These are phyloP conservation scores for Siniperca undulata DNA, from an alignment of 2,797 vertebrate genomes.

Conservation along the genomic window DNA sequence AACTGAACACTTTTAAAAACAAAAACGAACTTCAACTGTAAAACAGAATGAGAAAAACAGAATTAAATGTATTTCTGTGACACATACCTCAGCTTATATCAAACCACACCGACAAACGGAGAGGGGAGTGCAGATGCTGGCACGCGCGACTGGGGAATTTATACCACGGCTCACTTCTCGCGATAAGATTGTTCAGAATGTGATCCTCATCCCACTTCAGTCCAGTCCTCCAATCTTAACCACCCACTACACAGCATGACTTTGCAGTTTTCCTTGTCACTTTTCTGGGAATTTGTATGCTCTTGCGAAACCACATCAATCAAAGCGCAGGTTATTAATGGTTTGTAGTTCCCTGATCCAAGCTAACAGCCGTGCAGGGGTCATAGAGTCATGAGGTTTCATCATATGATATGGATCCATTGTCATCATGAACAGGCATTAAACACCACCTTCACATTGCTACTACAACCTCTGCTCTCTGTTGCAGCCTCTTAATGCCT, in stretches of 20 bases:
- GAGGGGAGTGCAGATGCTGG: background rate
- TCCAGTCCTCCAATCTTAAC: background rate
- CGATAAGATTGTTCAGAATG: constrained; percentile 59
- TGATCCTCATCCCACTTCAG: constrained; percentile 21
- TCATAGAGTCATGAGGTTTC: constrained; percentile 42
- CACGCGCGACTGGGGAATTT: constrained; percentile 1
- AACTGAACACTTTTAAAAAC: background rate
- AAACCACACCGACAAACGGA: background rate
- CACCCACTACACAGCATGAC: constrained; percentile 78
- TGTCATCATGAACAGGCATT: constrained; percentile 30
- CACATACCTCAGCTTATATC: constrained; percentile 53
- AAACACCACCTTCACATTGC: background rate
- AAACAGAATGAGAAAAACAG: accelerated
- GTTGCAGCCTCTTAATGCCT: background rate
- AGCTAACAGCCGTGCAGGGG: background rate
- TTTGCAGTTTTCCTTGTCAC: constrained; percentile 76
- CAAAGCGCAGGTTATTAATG: background rate
- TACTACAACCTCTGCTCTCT: background rate
- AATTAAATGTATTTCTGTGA: background rate
- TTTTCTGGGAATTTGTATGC: background rate
- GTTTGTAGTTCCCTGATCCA: constrained; percentile 1
- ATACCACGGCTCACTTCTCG: constrained; percentile 77
- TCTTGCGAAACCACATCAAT: constrained; percentile 21
- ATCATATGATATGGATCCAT: constrained; percentile 38
- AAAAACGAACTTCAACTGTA: background rate